Conservation (phyloP, 30 jellyfish, hydroid and myxozoan genomes). For the Aurelia sp. region DNA sequence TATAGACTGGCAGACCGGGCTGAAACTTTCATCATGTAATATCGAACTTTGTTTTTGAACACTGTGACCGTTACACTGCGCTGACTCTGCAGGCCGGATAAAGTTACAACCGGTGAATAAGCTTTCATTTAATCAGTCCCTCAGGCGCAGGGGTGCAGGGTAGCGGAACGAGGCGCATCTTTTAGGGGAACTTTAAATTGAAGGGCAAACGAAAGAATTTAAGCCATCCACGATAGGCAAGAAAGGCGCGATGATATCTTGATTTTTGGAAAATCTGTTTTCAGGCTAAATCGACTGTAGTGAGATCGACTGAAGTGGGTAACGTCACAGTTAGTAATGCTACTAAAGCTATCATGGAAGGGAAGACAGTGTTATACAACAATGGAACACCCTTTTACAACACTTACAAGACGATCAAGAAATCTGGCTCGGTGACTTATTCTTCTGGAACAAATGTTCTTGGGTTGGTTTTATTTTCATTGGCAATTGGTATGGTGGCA, state of each 20-base stretch:
- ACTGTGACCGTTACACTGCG: no score
- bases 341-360: background rate
- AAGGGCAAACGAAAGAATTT: no score
- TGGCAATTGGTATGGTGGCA: conserved; percentile 89
- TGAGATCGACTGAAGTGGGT: background rate
- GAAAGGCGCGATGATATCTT: background rate
- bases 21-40: no score
- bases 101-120: no score
- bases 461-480: conserved; percentile 92
- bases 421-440: conserved; percentile 59
- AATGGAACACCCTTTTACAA: conserved; percentile 29
- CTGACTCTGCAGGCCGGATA: no score
- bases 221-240: no score
- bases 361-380: conserved; percentile 9
- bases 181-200: no score
- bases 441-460: conserved; percentile 86
- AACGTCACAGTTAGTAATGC: conserved; percentile 11
- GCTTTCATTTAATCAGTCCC: no score
- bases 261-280: background rate
- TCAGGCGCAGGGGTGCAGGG: no score
- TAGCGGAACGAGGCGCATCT: no score
- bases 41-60: no score
- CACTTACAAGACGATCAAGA: conserved; percentile 54
- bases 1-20: no score
- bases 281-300: conserved; percentile 46